Conservation (phyloP, 1,140 invertebrate species). For the Dendrolimus kikuchii region DNA sequence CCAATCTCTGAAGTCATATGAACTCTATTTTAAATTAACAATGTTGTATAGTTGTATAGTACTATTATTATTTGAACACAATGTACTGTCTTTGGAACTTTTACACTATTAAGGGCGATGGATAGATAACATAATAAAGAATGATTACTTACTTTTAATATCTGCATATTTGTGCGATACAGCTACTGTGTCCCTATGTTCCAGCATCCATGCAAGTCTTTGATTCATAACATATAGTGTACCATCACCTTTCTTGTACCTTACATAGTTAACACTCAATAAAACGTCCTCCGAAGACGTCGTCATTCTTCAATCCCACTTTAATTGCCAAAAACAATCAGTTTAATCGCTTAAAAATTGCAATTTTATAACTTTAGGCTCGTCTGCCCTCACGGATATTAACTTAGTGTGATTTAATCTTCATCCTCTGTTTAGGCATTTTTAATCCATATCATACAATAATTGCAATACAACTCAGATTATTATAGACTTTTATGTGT, state of each 20-base stretch:
- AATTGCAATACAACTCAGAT: too few species aligned
- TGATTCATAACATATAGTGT: conserved; percentile 97
- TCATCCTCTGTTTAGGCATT: background rate
- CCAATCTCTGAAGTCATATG: too few species aligned
- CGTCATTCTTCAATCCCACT: conserved; percentile 73
- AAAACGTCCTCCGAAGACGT: conserved; percentile 94
- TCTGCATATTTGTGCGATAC: conserved; percentile 96
- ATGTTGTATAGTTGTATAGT: too few species aligned
- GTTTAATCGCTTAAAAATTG: too few species aligned
- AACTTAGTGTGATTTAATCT: background rate
- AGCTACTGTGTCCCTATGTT: conserved; percentile 91
- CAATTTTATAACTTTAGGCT: too few species aligned
- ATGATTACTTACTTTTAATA: conserved; percentile 87
- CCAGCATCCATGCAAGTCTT: conserved; percentile 95
- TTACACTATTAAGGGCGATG: too few species aligned
- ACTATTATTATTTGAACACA: too few species aligned
- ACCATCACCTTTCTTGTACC: conserved; percentile 97
- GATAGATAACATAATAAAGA: too few species aligned
- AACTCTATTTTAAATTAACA: too few species aligned
- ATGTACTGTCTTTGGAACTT: too few species aligned
- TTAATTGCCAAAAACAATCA: background rate
- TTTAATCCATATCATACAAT: background rate
- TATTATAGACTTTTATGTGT: background rate
- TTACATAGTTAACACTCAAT: conserved; percentile 91
- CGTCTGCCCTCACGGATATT: conserved; percentile 3